Base-by-base conservation (phyloP, 30 jellyfish, hydroid and myxozoan species). In the Cassiopea xamachana region DNA sequence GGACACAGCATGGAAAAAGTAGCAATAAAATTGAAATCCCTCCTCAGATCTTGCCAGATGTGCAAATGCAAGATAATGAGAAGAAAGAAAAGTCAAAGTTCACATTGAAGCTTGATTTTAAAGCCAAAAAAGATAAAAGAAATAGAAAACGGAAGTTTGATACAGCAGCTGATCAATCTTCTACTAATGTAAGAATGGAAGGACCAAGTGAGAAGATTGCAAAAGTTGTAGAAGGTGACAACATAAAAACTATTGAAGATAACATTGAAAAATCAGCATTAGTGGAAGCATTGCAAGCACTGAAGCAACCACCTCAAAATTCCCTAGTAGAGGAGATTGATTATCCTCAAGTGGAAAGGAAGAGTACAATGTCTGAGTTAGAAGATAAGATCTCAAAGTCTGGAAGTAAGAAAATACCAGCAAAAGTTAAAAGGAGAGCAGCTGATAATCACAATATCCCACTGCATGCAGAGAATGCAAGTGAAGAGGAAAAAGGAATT, bases 231-330 rank as follows among this genome's bases (percentile, higher is more conserved):
- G 27, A 49, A 70, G 61, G 10, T 46, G 74, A 0, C 39, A 27
- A 27, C 39, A 27, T 27, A 27, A 27, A 27, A 27, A 27, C 39
- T 27, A 27, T 69, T 67, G 91, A 68, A 46, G 94, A 87, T 16
- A 77, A 69, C 39, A 60, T 87, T 13, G 94, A 87, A 48, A 82
- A 87, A 50, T 76, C 89, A 46, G 85, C 61, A 16, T 49, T 87
- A 55, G 27, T 77, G 89, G 94, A 87, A n/a, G 94, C 94, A 47
- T 69, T 87, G 55, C 94, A 87, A 73, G 91, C 96, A 50, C 69
- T 89, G 64, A 89, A 79, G 59, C 91, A 82, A 73, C 73, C 72
- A 2, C 82, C 96, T 46, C 19, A 79, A 51, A 86, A 89, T 9
- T 64, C 73, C 51, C 69, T 69, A 69, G 73, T 39, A 9, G 69